Percentiles rank a stretch among this genome's conserved stretches.
Evolutionary conservation across 2,888 invertebrate genomes (phyloP).

Genomic region (Cenopis cana): DNA sequence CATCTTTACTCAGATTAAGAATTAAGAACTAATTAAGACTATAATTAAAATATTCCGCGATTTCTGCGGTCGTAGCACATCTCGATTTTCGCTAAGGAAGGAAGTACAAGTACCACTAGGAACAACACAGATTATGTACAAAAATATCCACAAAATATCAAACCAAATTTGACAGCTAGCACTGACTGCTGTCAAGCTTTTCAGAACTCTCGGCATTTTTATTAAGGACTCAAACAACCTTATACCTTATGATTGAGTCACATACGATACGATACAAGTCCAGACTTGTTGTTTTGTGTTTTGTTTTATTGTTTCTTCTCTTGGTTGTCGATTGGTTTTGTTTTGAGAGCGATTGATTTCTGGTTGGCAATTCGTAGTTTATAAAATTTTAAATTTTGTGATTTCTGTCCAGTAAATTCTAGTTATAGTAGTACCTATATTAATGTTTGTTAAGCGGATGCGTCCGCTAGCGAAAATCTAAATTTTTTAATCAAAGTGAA

Average conservation of each 20-base stretch:
- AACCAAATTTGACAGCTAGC: slow-evolving; percentile 19
- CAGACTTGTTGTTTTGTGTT: slow-evolving; percentile 11
- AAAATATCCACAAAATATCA: not conserved
- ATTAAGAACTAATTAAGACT: not conserved
- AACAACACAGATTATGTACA: slow-evolving; percentile 27
- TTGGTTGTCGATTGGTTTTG: not conserved
- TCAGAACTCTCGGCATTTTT: not conserved
- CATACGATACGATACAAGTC: slow-evolving; percentile 14
- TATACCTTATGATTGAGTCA: too few species aligned
- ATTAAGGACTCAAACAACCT: slow-evolving; percentile 5
- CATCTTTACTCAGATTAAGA: not conserved
- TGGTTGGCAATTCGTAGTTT: not conserved
- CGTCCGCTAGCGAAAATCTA: too few species aligned
- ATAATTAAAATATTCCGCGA: slow-evolving; percentile 6
- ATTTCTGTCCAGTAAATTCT: too few species aligned
- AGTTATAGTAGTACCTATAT: too few species aligned
- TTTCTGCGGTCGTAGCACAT: not conserved
- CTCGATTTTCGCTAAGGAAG: not conserved
- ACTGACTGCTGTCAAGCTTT: not conserved
- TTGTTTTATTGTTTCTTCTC: not conserved
- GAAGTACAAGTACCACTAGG: too few species aligned
- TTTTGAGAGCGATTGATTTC: not conserved
- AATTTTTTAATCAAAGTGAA: too few species aligned
- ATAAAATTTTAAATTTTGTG: too few species aligned
- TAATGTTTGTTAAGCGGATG: too few species aligned